Percentiles rank a stretch among this genome's conserved stretches.
Evolutionary conservation across 1,140 invertebrate species (phyloP).

Genomic region (Sycobia sp.): DNA sequence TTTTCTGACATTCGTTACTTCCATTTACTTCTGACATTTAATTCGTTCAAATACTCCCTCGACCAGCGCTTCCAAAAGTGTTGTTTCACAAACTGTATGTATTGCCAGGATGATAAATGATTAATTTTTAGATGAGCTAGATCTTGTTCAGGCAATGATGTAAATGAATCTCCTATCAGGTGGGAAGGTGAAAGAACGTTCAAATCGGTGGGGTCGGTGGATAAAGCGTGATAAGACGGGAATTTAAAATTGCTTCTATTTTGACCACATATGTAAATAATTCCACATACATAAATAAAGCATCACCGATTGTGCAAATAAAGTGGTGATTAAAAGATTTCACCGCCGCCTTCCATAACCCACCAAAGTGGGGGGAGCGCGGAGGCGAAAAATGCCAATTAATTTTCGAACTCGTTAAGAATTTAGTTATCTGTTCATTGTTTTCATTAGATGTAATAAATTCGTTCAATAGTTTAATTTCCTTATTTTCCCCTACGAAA

Average conservation of each 20-base stretch:
- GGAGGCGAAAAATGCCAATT: background rate
- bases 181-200: background rate
- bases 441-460: slow-evolving; percentile 22
- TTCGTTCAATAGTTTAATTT: background rate
- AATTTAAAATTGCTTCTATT: slow-evolving; percentile 14
- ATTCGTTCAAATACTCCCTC: slow-evolving; percentile 1
- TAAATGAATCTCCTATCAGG: background rate
- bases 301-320: background rate
- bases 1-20: background rate
- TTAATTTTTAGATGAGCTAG: background rate
- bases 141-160: background rate
- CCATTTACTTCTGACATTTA: background rate
- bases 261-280: background rate
- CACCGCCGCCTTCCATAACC: slow-evolving; percentile 14
- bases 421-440: background rate
- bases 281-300: background rate
- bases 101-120: background rate
- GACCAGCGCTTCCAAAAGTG: slow-evolving; percentile 10
- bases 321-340: slow-evolving; percentile 1
- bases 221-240: background rate
- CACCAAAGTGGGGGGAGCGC: slow-evolving; percentile 1
- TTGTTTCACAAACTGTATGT: background rate
- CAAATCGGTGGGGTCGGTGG: slow-evolving; percentile 1
- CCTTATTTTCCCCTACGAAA: background rate
- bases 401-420: background rate